Evolutionary conservation across 2,113 vertebrate species (phyloP), one percentile per base, ranked within the genome.

Genomic region (Oxygymnocypris stewartii): DNA sequence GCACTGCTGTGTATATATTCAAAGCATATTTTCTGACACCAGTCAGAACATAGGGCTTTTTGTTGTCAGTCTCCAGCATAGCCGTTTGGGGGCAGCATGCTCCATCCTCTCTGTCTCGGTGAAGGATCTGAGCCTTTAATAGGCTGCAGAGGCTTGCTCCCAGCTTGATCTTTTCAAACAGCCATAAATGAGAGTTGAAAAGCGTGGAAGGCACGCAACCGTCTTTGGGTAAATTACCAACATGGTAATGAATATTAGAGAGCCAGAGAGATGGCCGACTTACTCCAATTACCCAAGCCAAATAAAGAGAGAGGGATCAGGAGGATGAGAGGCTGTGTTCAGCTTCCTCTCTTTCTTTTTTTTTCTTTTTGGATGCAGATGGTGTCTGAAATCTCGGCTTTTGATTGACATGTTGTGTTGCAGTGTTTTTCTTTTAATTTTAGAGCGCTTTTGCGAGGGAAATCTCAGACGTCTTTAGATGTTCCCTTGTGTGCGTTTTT

Each of bases 171-270:
- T 93, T 88, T 92, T 91, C 90, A 91, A 94, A 93, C 91, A 93
- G 90, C 90, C 92, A 42, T 94, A 93, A 94, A 94, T 89, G 88
- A 90, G 89, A 92, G 92, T 90, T 93, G 93, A 93, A 94, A 94
- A 93, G 92, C 91, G 93, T 94, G 92, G 93, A 92, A 93, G 88
- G 90, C 78, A 87, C 90, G 89, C 91, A 88, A 90, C 90, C 85
- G 77, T 84, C 89, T 88, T 90, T 90, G 90, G 88, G 85, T 92
- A 86, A 92, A 92, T 91, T 28, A 88, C 87, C 88, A 90, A 88
- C 88, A 87, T 74, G 16, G 88, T 90, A 90, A 93, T 93, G 93
- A 93, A 93, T 91, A 93, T 93, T 90, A 92, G 89, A 86, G 65
- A 59, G 87, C 78, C 88, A 77, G 63, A 88, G 89, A 91, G 89